Conservation (phyloP, 2,113 vertebrate genomes). For the Atractosteus spatula region DNA sequence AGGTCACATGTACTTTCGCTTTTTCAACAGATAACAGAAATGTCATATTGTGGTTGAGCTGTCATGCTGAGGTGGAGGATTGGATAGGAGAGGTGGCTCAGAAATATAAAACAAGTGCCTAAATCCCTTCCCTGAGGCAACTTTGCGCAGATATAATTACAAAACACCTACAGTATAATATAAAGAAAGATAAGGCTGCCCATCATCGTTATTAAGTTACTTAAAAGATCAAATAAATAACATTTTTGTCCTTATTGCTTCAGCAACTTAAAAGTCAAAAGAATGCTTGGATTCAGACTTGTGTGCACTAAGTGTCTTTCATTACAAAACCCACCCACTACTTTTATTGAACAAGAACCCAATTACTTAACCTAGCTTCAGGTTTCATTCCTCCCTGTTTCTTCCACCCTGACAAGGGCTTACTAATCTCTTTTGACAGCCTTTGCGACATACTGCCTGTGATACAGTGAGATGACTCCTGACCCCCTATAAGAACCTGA, state of each 20-base stretch:
- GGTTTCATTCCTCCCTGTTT: constrained; percentile 72
- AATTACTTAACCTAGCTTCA: constrained; percentile 91
- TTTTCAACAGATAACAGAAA: constrained; percentile 10
- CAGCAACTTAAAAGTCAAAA: constrained; percentile 59
- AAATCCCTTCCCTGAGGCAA: background rate
- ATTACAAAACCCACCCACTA: constrained; percentile 68
- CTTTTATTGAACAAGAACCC: constrained; percentile 92
- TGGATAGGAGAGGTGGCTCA: too few species aligned
- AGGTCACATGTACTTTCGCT: background rate
- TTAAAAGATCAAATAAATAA: constrained; percentile 70
- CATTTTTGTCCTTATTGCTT: constrained; percentile 62
- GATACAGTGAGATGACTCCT: constrained; percentile 63
- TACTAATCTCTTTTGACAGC: constrained; percentile 88
- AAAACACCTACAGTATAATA: constrained; percentile 14
- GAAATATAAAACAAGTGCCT: background rate
- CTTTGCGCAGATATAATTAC: background rate
- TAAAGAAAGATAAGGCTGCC: constrained; percentile 46
- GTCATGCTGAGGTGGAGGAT: background rate
- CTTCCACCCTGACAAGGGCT: constrained; percentile 71
- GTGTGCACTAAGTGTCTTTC: constrained; percentile 64
- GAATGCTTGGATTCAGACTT: constrained; percentile 69
- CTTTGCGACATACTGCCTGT: constrained; percentile 63
- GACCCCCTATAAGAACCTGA: constrained; percentile 76
- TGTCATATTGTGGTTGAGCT: constrained; percentile 2
- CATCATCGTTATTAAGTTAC: constrained; percentile 67